phyloP scores from a whole-genome alignment of 2,797 vertebrate genomes.

The Gastrophryne carolinensis region DNA sequence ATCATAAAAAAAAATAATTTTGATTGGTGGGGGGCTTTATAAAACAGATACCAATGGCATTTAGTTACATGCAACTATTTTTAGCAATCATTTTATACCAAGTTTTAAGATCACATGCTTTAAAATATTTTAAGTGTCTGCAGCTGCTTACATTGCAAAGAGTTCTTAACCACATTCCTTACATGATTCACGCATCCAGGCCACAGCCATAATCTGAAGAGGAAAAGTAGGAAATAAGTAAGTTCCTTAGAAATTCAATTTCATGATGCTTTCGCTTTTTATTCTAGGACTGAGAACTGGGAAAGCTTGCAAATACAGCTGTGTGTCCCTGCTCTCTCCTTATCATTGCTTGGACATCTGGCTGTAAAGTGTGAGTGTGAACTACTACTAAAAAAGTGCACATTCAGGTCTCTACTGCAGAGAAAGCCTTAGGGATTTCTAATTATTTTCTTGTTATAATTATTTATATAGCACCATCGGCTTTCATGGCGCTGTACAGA shows the following conservation, averaged over 20 bases:
- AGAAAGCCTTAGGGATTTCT: too few relatives aligned
- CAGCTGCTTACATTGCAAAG: conserved; percentile 80
- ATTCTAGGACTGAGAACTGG: too few relatives aligned
- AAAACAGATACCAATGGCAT: conserved; percentile 58
- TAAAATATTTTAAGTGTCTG: conserved; percentile 76
- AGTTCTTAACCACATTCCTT: conserved; percentile 76
- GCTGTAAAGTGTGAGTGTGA: too few relatives aligned
- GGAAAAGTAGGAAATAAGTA: conserved; percentile 49
- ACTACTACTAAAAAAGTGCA: too few relatives aligned
- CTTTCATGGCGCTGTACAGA: too few relatives aligned
- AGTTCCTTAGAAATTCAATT: conserved; percentile 45
- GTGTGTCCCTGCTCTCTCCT: too few relatives aligned
- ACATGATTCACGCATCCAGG: conserved; percentile 74
- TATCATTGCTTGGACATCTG: too few relatives aligned
- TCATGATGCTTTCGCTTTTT: too few relatives aligned
- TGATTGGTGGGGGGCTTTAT: neutral
- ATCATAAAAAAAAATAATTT: neutral
- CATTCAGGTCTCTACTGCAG: too few relatives aligned
- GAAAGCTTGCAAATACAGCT: too few relatives aligned
- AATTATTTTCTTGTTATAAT: too few relatives aligned
- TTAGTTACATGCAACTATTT: conserved; percentile 78
- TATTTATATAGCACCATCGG: too few relatives aligned
- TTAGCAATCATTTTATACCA: conserved; percentile 78
- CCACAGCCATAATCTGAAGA: conserved; percentile 62
- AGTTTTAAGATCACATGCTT: conserved; percentile 77